Percentiles rank a stretch among this genome's conserved stretches.
Evolutionary conservation across 53 echinoderm and acorn worm genomes (phyloP).

Genomic region (Paracentrotus lividus): DNA sequence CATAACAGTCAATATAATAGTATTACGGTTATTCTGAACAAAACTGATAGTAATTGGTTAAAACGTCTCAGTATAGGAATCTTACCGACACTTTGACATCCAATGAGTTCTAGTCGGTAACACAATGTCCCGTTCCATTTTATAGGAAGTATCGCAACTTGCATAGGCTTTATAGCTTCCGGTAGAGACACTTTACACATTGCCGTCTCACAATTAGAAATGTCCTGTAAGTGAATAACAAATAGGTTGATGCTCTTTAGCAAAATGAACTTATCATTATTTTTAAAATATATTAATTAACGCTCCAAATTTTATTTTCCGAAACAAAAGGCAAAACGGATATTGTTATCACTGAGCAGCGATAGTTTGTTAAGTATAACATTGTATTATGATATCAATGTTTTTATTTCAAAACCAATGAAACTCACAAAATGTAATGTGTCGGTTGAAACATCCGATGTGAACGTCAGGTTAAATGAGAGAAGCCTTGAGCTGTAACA

Average conservation of each 20-base stretch:
- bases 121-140: slow-evolving; percentile 20
- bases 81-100: slow-evolving; percentile 46
- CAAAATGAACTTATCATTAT: too few relatives aligned
- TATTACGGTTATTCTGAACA: too few relatives aligned
- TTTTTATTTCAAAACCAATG: too few relatives aligned
- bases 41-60: too few relatives aligned
- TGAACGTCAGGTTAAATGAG: not conserved
- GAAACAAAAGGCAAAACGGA: too few relatives aligned
- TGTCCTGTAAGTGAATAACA: slow-evolving; percentile 6
- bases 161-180: not conserved
- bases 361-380: too few relatives aligned
- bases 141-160: not conserved
- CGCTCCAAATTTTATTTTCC: too few relatives aligned
- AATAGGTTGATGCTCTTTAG: not conserved
- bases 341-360: too few relatives aligned
- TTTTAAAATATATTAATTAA: too few relatives aligned
- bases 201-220: slow-evolving; percentile 30
- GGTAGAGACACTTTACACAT: slow-evolving; percentile 46
- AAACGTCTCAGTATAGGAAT: too few relatives aligned
- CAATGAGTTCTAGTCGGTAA: slow-evolving; percentile 44
- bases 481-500: not conserved
- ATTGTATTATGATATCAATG: too few relatives aligned
- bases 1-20: too few relatives aligned
- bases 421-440: not conserved
- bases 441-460: not conserved